Conservation (phyloP, 2,888 invertebrate genomes). For the Melieria crassipennis region DNA sequence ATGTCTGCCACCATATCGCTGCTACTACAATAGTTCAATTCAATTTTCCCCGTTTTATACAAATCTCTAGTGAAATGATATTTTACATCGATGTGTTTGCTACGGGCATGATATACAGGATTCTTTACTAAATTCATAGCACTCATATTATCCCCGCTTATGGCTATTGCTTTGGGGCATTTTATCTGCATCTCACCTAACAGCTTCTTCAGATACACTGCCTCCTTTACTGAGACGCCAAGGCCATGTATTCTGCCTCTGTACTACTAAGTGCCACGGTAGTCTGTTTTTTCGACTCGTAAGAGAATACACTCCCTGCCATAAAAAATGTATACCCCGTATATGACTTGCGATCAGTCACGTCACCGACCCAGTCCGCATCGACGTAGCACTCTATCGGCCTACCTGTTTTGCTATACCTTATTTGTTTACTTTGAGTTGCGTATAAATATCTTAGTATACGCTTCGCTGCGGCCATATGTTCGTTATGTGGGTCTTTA, state of each 20-base stretch:
- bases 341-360: no score
- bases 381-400: no score
- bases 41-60: constrained; percentile 4
- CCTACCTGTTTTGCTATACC: constrained; percentile 14
- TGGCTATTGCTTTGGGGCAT: constrained; percentile 16
- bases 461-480: constrained; percentile 38
- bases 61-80: constrained; percentile 17
- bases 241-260: constrained; percentile 39
- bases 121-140: constrained; percentile 34
- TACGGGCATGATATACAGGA: no score
- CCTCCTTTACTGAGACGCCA: constrained; percentile 38
- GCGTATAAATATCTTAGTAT: constrained; percentile 27
- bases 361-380: no score
- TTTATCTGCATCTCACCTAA: constrained; percentile 14
- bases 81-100: constrained; percentile 42
- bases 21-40: constrained; percentile 7
- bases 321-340: constrained; percentile 35
- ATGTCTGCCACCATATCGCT: constrained; percentile 13
- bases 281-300: constrained; percentile 39
- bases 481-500: constrained; percentile 39
- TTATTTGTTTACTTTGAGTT: constrained; percentile 13
- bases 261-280: constrained; percentile 41
- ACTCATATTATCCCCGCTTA: constrained; percentile 27
- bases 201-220: constrained; percentile 31
- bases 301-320: constrained; percentile 38